phyloP scores from a whole-genome alignment of 2,888 invertebrate genomes.

The Chelonus formosanus region DNA sequence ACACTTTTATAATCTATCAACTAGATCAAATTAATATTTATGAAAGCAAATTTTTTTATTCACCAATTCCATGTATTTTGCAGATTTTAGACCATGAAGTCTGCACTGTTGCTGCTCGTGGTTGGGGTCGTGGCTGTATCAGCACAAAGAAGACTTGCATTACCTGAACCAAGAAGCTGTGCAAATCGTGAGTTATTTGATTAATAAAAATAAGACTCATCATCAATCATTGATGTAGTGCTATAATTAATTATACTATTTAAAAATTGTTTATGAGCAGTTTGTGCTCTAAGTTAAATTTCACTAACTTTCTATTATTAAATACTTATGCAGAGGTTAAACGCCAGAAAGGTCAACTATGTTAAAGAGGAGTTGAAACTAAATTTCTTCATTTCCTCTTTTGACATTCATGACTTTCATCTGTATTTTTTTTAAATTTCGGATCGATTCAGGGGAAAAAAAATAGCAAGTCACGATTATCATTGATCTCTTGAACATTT shows the following conservation, averaged over 20 bases:
- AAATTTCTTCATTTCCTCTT: too few species aligned
- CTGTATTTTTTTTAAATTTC: background rate
- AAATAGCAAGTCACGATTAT: too few species aligned
- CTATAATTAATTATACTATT: too few species aligned
- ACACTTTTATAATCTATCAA: background rate
- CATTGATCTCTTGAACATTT: too few species aligned
- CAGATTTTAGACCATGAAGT: conserved; percentile 53
- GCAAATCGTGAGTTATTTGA: conserved; percentile 76
- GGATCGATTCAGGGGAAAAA: too few species aligned
- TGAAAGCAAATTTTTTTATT: too few species aligned
- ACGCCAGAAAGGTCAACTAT: background rate
- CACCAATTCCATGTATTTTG: conserved; percentile 20
- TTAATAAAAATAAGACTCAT: too few species aligned
- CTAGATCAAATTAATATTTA: too few species aligned
- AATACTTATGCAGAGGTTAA: conserved; percentile 10
- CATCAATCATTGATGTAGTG: too few species aligned
- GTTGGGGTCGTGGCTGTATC: conserved; percentile 73
- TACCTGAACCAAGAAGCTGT: conserved; percentile 90
- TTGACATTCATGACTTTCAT: too few species aligned
- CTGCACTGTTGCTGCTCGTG: conserved; percentile 67
- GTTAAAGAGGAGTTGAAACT: too few species aligned
- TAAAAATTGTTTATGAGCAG: too few species aligned
- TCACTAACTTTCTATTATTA: conserved; percentile 1
- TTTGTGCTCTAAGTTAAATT: background rate
- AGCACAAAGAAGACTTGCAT: conserved; percentile 84